phyloP scores from a whole-genome alignment of 2,113 vertebrate species.

The Gadus chalcogrammus region DNA sequence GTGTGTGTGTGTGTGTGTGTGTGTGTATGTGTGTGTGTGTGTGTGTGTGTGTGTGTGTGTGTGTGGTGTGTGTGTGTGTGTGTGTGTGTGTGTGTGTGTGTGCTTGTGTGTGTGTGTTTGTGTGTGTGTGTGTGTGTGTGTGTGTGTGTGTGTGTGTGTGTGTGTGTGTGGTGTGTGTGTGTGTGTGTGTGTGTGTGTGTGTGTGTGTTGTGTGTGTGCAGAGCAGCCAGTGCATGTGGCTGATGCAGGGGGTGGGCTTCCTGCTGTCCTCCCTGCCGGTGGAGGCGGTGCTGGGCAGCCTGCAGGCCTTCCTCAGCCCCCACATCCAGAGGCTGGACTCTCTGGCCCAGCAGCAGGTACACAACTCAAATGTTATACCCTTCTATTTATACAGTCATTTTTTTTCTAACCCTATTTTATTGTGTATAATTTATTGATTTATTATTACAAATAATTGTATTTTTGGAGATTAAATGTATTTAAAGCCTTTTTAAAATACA shows the following conservation, averaged over 20 bases:
- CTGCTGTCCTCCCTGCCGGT: slow-evolving; percentile 89
- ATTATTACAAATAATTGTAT: too few species aligned
- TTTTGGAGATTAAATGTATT: too few species aligned
- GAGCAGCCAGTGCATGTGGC: slow-evolving; percentile 98
- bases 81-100: too few species aligned
- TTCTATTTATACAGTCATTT: too few species aligned
- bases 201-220: slow-evolving; percentile 53
- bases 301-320: slow-evolving; percentile 88
- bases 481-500: too few species aligned
- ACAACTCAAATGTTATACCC: slow-evolving; percentile 16
- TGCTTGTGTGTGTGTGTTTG: too few species aligned
- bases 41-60: slow-evolving; percentile 8
- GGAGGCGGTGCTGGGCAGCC: slow-evolving; percentile 86
- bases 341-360: slow-evolving; percentile 85
- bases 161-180: background rate
- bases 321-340: slow-evolving; percentile 92
- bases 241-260: slow-evolving; percentile 97
- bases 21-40: slow-evolving; percentile 9
- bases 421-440: too few species aligned
- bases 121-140: slow-evolving; percentile 22
- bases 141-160: too few species aligned
- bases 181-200: slow-evolving; percentile 1
- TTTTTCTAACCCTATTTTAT: too few species aligned
- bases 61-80: too few species aligned
- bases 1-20: slow-evolving; percentile 6